These are phyloP conservation scores for Podilymbus podiceps DNA, from an alignment of 2,113 vertebrate species.

Conservation along the genomic window DNA sequence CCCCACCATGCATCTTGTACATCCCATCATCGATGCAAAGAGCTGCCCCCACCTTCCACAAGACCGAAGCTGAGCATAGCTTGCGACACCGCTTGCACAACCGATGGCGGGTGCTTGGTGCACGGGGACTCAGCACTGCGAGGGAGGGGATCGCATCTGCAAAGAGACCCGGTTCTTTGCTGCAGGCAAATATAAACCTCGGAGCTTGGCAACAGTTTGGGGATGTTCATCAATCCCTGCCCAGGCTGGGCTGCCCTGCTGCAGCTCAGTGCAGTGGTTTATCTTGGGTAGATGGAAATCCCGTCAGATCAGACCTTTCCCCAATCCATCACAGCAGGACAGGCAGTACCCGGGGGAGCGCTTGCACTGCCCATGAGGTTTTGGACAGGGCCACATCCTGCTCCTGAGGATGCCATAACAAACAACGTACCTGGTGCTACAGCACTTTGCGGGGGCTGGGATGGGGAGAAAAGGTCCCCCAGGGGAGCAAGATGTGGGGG, in stretches of 20 bases:
- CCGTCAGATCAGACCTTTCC: background rate
- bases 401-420: background rate
- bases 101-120: accelerated
- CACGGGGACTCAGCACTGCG: accelerated
- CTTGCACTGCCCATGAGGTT: accelerated
- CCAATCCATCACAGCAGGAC: accelerated
- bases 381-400: background rate
- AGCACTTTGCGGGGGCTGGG: background rate
- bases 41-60: background rate
- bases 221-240: background rate
- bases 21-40: background rate
- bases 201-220: background rate
- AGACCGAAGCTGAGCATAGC: background rate
- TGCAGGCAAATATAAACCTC: background rate
- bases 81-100: accelerated
- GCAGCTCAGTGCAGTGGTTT: background rate
- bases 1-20: accelerated
- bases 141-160: background rate
- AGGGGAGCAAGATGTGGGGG: background rate
- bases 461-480: background rate
- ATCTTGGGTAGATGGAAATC: background rate
- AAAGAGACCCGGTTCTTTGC: background rate
- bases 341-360: background rate
- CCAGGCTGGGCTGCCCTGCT: background rate
- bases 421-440: background rate